Conservation (phyloP, 2,113 vertebrate genomes). For the Phrynosoma blainvillii region DNA sequence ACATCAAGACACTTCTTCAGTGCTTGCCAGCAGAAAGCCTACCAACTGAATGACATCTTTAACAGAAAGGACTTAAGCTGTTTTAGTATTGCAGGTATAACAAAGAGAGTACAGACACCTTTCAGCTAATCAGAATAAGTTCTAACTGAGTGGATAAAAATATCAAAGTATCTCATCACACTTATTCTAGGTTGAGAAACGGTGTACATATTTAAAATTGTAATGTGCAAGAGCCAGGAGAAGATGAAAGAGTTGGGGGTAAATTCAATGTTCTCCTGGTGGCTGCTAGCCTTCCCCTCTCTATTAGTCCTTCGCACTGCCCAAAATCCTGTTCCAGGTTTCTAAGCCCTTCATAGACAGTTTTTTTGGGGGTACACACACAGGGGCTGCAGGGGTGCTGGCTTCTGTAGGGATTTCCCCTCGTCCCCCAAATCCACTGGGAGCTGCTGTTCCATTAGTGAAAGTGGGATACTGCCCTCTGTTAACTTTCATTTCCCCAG, state of each 20-base stretch:
- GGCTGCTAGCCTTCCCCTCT: neutral
- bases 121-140: neutral
- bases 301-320: neutral
- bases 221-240: neutral
- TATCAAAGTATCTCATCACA: neutral
- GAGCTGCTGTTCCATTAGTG: neutral
- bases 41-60: neutral
- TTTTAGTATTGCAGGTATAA: neutral
- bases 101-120: neutral
- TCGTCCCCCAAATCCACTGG: too few species aligned
- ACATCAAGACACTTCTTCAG: neutral
- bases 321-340: too few species aligned
- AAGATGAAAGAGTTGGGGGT: neutral
- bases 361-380: neutral
- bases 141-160: neutral
- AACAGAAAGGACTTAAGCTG: neutral
- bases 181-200: neutral
- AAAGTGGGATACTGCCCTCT: neutral
- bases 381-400: neutral
- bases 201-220: neutral
- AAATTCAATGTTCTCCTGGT: neutral
- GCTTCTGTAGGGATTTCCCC: too few species aligned
- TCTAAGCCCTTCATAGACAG: neutral
- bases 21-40: neutral
- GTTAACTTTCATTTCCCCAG: neutral